A percentile compares a stretch with the other conserved stretches of the same genome.
These are phyloP conservation scores for Meteorus sp. DNA, from an alignment of 1,140 invertebrate genomes.

Conservation along the genomic window DNA sequence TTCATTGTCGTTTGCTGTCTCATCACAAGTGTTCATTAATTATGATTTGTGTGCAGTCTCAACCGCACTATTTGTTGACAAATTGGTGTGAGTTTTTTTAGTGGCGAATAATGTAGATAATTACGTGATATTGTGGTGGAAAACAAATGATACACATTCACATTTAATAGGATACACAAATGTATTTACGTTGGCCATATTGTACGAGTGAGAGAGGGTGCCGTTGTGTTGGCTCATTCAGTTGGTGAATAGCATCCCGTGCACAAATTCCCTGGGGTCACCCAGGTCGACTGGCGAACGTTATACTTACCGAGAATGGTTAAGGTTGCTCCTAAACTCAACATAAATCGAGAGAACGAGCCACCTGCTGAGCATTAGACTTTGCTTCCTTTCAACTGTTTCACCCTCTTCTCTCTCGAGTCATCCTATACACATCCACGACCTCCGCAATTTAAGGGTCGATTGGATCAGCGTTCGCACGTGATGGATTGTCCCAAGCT, in stretches of 20 bases:
- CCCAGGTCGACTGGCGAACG: slow-evolving; percentile 14
- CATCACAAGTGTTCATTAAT: too few relatives aligned
- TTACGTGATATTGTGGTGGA: neutral
- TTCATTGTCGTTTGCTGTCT: too few relatives aligned
- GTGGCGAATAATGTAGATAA: neutral
- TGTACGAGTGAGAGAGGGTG: neutral
- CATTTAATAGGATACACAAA: slow-evolving; percentile 5
- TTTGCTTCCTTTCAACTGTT: slow-evolving; percentile 6
- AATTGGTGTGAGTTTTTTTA: neutral
- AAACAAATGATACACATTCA: neutral
- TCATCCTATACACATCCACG: too few relatives aligned
- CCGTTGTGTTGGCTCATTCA: slow-evolving; percentile 9
- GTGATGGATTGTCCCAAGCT: neutral
- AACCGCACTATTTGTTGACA: neutral
- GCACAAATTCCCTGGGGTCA: slow-evolving; percentile 19
- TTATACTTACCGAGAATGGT: slow-evolving; percentile 23
- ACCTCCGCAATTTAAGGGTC: slow-evolving; percentile 1
- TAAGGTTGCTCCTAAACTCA: slow-evolving; percentile 28
- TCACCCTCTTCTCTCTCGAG: too few relatives aligned
- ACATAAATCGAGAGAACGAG: slow-evolving; percentile 40
- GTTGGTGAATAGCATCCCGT: slow-evolving; percentile 4
- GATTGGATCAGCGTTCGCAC: neutral
- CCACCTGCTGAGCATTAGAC: slow-evolving; percentile 42
- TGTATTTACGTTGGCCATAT: neutral
- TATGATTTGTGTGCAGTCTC: neutral